Evolutionary conservation across 2,113 vertebrate genomes (phyloP).

Genomic region (Halichoerus grypus): DNA sequence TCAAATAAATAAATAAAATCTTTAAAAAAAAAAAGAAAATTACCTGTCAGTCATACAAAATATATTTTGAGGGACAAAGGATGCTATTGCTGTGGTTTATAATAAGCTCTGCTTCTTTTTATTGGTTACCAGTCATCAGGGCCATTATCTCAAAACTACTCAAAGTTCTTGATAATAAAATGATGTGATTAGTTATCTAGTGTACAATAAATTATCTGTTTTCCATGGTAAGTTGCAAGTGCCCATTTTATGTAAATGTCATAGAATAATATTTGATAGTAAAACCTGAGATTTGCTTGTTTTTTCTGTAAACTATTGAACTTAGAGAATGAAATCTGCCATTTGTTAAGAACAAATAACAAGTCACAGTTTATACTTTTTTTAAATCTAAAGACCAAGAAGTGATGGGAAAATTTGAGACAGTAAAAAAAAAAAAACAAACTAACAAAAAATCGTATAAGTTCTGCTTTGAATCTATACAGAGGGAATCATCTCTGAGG

Average conservation of each 20-base stretch:
- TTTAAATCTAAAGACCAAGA: neutral
- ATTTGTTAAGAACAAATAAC: neutral
- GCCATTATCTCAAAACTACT: neutral
- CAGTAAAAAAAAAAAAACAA: neutral
- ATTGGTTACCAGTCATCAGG: neutral
- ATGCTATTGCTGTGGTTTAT: neutral
- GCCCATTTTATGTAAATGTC: neutral
- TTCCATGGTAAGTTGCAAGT: neutral
- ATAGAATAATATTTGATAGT: neutral
- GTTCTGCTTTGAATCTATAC: neutral
- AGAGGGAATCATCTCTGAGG: neutral
- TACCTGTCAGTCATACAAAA: neutral
- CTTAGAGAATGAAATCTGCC: neutral
- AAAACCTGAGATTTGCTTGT: neutral
- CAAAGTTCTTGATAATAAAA: neutral
- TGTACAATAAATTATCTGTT: neutral
- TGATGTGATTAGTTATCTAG: neutral
- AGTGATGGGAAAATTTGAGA: neutral
- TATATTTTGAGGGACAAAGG: neutral
- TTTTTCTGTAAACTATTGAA: conserved; percentile 1
- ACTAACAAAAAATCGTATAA: neutral
- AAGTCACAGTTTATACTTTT: neutral
- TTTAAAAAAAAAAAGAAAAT: neutral
- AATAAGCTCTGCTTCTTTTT: neutral
- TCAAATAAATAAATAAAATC: too few species aligned